Evolutionary conservation across 2,888 invertebrate genomes (phyloP).

Genomic region (Athalia rosae): DNA sequence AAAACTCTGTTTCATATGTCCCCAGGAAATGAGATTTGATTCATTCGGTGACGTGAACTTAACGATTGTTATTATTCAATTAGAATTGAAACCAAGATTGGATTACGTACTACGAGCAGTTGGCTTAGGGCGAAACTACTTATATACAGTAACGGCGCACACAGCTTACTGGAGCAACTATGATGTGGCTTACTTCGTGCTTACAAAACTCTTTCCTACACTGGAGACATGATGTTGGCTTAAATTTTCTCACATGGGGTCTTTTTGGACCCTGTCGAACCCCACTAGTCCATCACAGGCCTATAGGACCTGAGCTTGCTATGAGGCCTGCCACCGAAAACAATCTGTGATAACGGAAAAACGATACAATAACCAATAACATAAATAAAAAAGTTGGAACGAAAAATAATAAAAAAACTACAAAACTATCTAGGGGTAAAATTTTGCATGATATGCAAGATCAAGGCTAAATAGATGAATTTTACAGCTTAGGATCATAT

Average conservation of each 20-base stretch:
- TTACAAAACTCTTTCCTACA: conserved; percentile 75
- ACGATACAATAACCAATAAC: conserved; percentile 73
- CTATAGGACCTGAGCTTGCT: conserved; percentile 60
- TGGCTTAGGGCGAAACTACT: conserved; percentile 77
- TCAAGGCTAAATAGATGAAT: conserved; percentile 5
- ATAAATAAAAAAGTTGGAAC: conserved; percentile 54
- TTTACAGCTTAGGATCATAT: conserved; percentile 20
- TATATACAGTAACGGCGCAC: conserved; percentile 79
- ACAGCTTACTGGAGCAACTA: conserved; percentile 80
- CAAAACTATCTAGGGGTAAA: conserved; percentile 12
- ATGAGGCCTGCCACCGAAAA: conserved; percentile 68
- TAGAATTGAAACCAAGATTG: conserved; percentile 77
- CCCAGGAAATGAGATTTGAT: neutral
- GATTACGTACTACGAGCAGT: conserved; percentile 78
- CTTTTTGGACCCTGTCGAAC: conserved; percentile 56
- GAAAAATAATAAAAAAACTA: conserved; percentile 16
- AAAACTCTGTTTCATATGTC: neutral
- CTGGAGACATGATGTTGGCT: conserved; percentile 72
- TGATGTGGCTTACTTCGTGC: conserved; percentile 79
- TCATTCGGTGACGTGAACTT: neutral
- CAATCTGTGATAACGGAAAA: conserved; percentile 73
- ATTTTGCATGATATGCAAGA: conserved; percentile 23
- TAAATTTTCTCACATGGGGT: conserved; percentile 53
- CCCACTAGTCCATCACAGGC: conserved; percentile 65
- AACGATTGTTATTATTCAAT: neutral